A percentile compares a stretch with the other conserved stretches of the same genome.
Conservation (phyloP, 2,113 vertebrate genomes). For the Leuciscus idus region DNA sequence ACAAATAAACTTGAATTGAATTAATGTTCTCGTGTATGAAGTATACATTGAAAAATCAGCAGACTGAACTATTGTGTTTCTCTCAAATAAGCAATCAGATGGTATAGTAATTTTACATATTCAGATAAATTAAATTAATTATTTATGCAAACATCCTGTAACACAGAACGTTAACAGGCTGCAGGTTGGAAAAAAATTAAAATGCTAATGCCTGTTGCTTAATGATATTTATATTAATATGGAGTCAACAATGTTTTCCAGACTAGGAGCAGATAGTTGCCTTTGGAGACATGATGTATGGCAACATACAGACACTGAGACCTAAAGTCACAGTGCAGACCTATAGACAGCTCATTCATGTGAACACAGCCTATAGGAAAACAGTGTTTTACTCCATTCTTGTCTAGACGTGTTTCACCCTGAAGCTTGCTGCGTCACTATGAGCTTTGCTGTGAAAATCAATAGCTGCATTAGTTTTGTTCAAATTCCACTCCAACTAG, state of each 20-base stretch:
- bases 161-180: constrained; percentile 44
- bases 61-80: background rate
- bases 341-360: background rate
- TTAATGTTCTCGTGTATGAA: background rate
- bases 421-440: constrained; percentile 14
- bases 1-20: too few relatives aligned
- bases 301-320: background rate
- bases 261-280: background rate
- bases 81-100: background rate
- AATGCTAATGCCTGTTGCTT: background rate
- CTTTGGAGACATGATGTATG: background rate
- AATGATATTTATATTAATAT: background rate
- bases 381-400: constrained; percentile 33
- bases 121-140: constrained; percentile 71
- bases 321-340: background rate
- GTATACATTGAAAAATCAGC: background rate
- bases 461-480: constrained; percentile 13
- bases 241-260: background rate
- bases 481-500: background rate
- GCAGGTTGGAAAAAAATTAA: background rate
- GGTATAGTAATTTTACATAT: constrained; percentile 67
- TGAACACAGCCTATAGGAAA: constrained; percentile 3
- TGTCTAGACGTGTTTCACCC: constrained; percentile 34
- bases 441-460: background rate
- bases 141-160: constrained; percentile 50